Conservation (phyloP, 2,797 vertebrate species). For the Argentina silus region DNA sequence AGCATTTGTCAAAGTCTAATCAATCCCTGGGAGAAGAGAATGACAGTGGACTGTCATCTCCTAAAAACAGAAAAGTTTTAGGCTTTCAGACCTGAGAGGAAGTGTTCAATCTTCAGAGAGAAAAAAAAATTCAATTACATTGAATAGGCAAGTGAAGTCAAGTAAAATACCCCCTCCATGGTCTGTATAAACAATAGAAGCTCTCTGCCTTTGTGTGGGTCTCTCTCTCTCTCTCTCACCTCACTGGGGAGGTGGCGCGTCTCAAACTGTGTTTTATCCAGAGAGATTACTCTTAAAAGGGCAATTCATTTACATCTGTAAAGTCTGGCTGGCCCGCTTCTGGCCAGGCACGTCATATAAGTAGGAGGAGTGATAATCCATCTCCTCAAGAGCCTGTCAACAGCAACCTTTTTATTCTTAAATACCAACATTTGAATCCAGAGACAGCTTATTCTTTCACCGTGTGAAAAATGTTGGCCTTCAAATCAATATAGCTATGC, state of each 20-base stretch:
- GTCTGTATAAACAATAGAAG: background rate
- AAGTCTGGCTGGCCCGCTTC: background rate
- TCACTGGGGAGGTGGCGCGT: background rate
- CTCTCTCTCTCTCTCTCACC: background rate
- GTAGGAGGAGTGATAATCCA: conserved; percentile 26
- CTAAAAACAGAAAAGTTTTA: background rate
- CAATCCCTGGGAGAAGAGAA: background rate
- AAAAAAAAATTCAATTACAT: background rate
- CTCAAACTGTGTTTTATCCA: conserved; percentile 2
- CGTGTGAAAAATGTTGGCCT: background rate
- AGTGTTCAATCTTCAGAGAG: background rate
- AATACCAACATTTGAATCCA: conserved; percentile 16
- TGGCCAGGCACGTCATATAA: conserved; percentile 14
- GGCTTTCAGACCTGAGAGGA: background rate
- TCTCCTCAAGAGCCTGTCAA: conserved; percentile 22
- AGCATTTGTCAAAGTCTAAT: conserved; percentile 4
- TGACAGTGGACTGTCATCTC: background rate
- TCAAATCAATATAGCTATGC: conserved; percentile 13
- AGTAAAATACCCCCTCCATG: background rate
- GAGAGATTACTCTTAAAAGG: conserved; percentile 28
- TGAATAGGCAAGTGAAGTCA: background rate
- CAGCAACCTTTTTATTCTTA: conserved; percentile 23
- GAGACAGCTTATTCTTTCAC: background rate
- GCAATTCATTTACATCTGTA: conserved; percentile 26
- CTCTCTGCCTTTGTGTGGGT: background rate